Base-by-base conservation (phyloP, 2,888 invertebrate species). In the Mythimna loreyi region DNA sequence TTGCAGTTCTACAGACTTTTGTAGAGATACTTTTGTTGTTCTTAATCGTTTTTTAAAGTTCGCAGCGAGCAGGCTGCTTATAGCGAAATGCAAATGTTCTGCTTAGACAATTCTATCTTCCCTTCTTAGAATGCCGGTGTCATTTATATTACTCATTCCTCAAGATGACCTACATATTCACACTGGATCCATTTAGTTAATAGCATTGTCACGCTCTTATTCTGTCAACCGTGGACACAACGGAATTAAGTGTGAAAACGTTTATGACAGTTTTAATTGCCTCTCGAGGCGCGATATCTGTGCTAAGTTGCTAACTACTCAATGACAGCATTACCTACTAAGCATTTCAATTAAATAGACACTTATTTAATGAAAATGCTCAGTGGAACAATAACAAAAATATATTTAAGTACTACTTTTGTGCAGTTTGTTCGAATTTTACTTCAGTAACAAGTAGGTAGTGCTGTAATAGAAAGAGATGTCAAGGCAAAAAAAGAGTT, bases 81-180 rank as follows among this genome's bases (percentile, higher is more conserved):
- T 5, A 40, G 19, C 16, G 40, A 16, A 40, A 40, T 19, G 40
- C 13, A 5, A 40, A 2, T 40, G 40, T 40, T 40, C 19, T 40
- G 40, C 16, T 16, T 40, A 5, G 40, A 16, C 16, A 3, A 16
- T 40, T 40, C 11, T 40, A 16, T 16, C 16, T n/a, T 1, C 1
- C 11, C 7, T 55, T 69, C 23, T n/a, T 43, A 19, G 6, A 43
- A 58, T 16, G 36, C 16, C 25, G 4, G 6, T 16, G 11, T 33
- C n/a, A 8, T 19, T 43, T 43, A 43, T 43, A 62, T 60, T 30
- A 71, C 3, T 60, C 23, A 53, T 33, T 62, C 16, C 33, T 45
- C 28, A 58, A 62, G 57, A 21, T 70, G 77, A 70, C 68, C 72
- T 45, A 50, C 55, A 75, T 68, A 67, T 55, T 49, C 52, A 43